Evolutionary conservation across 2,888 invertebrate species (phyloP), one percentile per base, ranked within the genome.

Genomic region (Drosophila nr. medialis): DNA sequence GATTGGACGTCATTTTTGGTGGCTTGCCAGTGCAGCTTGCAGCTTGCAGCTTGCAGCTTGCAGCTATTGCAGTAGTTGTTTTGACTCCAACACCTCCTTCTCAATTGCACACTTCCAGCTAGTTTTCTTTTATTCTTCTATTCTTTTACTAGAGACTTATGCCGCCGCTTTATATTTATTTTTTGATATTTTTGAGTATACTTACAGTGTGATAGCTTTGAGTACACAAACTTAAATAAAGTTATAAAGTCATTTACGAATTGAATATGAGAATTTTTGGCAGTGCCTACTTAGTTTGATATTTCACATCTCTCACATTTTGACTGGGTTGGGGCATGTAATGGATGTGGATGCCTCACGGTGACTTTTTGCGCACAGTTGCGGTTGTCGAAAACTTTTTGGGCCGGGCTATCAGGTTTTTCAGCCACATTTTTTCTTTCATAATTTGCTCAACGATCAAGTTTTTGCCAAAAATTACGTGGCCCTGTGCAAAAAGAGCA

Each of bases 391-490:
- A 50, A 83, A 83, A 86, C 62, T 72, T 78, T 67, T 63, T 45
- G 7, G 59, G 73, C 70, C 72, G 68, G 68, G 54, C 89, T 73
- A 72, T 72, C 84, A 78, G 72, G 58, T 69, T 74, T 77, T 70
- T 75, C 71, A 56, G 68, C 61, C 89, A 75, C 76, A 86, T 83
- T 86, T 24, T 45, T 45, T 24, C 84, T 89, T 70, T 56, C 72
- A 70, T 73, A 76, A 89, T 81, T 77, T 86, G 86, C 87, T 84
- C 84, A 79, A 73, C 87, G 74, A 79, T 83, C 45, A 85, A 85
- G 74, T 85, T 85, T 86, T 81, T 72, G 87, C 85, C 79, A 83
- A 86, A 81, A 85, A 85, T 89, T 86, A 89, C 84, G 89, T 89
- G 75, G 21, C 4, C 81, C 84, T 89, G 81, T 70, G 86, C 18